phyloP scores from a whole-genome alignment of 2,113 vertebrate genomes.

The Catagonus wagneri region DNA sequence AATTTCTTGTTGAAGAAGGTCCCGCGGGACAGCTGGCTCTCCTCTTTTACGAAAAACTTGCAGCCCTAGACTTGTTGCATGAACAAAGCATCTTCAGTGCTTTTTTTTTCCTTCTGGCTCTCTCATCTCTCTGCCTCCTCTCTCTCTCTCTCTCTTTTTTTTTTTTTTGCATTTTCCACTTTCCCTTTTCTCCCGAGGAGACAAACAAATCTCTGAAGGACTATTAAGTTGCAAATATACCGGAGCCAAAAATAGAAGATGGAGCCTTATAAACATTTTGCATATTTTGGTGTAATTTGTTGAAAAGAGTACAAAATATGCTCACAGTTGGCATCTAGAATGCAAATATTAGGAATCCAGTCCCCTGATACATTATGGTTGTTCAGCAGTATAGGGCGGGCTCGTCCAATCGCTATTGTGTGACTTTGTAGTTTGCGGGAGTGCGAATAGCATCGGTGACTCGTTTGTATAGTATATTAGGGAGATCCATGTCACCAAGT shows the following conservation, averaged over 20 bases:
- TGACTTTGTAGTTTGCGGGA: constrained; percentile 61
- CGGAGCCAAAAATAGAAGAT: constrained; percentile 85
- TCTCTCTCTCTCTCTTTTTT: not conserved
- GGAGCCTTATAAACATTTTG: constrained; percentile 88
- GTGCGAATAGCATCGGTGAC: not conserved
- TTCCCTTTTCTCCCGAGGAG: constrained; percentile 66
- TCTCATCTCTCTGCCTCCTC: constrained; percentile 52
- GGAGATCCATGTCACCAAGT: not conserved
- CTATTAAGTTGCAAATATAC: constrained; percentile 85
- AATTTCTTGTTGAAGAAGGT: constrained; percentile 79
- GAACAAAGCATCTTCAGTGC: not conserved
- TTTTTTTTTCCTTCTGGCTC: not conserved
- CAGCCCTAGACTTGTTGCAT: constrained; percentile 68
- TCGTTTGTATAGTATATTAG: constrained; percentile 33
- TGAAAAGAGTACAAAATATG: constrained; percentile 88
- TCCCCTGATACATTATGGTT: constrained; percentile 81
- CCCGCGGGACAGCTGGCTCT: constrained; percentile 67
- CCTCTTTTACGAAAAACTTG: constrained; percentile 67
- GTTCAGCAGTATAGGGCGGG: constrained; percentile 72
- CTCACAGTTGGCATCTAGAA: constrained; percentile 87
- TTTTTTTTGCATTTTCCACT: constrained; percentile 69
- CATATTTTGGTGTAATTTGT: constrained; percentile 89
- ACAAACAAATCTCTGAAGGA: constrained; percentile 82
- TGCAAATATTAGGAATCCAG: constrained; percentile 88
- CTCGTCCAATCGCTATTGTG: constrained; percentile 72